These are phyloP conservation scores for Zaprionus lineosus DNA, from an alignment of 2,888 invertebrate species.

Conservation along the genomic window DNA sequence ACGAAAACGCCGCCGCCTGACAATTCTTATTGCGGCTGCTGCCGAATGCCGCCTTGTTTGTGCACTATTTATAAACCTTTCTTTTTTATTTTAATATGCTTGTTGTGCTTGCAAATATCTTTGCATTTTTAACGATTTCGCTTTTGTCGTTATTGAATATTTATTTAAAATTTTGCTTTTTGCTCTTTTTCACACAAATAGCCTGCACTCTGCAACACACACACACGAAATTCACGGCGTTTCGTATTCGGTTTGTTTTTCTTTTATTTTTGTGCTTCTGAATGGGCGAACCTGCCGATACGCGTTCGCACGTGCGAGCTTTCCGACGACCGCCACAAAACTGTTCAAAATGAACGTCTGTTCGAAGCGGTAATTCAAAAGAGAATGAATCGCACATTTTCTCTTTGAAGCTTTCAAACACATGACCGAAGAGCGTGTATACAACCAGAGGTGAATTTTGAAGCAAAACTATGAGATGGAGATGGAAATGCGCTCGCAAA, in stretches of 20 bases:
- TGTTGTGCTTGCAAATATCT: slow-evolving; percentile 46
- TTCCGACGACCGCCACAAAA: slow-evolving; percentile 64
- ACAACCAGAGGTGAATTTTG: too few relatives aligned
- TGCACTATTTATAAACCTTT: slow-evolving; percentile 76
- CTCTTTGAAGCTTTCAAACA: slow-evolving; percentile 55
- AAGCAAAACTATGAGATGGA: too few relatives aligned
- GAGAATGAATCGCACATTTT: slow-evolving; percentile 44
- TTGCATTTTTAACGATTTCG: slow-evolving; percentile 48
- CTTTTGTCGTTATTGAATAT: slow-evolving; percentile 61
- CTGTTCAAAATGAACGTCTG: slow-evolving; percentile 41
- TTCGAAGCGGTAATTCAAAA: slow-evolving; percentile 53
- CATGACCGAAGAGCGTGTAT: too few relatives aligned
- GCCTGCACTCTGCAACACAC: slow-evolving; percentile 26
- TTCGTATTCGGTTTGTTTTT: slow-evolving; percentile 51
- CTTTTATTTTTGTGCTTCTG: slow-evolving; percentile 33
- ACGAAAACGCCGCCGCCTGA: slow-evolving; percentile 55
- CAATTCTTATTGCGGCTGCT: slow-evolving; percentile 63
- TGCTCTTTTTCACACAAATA: slow-evolving; percentile 45
- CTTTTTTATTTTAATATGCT: slow-evolving; percentile 39
- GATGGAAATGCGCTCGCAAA: too few relatives aligned
- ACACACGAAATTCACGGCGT: slow-evolving; percentile 48
- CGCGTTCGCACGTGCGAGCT: slow-evolving; percentile 70
- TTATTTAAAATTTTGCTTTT: slow-evolving; percentile 52
- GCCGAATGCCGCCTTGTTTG: slow-evolving; percentile 52
- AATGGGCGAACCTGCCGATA: slow-evolving; percentile 49